phyloP scores from a whole-genome alignment of 1,140 invertebrate genomes.

The Drosophila sulfurigaster region DNA sequence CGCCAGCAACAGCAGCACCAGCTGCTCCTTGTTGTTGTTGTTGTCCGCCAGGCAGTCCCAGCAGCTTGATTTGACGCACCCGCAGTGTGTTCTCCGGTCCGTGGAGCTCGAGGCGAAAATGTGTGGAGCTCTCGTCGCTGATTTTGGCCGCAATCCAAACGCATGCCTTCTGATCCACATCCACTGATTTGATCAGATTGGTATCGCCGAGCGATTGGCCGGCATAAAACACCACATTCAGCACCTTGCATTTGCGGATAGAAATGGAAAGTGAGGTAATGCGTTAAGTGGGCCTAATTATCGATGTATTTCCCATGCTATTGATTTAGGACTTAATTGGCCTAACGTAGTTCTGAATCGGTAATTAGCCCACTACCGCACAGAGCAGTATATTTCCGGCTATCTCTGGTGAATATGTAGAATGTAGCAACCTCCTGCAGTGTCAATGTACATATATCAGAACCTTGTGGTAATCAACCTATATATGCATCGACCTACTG shows the following conservation, averaged over 20 bases:
- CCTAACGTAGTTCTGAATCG: too few species aligned
- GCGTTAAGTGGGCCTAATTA: too few species aligned
- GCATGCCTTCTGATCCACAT: conserved; percentile 91
- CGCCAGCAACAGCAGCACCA: not conserved
- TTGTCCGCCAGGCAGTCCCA: conserved; percentile 64
- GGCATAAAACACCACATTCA: conserved; percentile 92
- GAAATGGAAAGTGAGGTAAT: not conserved
- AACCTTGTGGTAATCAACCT: accelerated
- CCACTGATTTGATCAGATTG: conserved; percentile 91
- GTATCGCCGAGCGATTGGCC: conserved; percentile 93
- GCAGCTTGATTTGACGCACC: conserved; percentile 91
- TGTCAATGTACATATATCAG: too few species aligned
- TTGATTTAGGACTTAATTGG: too few species aligned
- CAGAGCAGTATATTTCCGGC: too few species aligned
- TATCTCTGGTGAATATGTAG: too few species aligned
- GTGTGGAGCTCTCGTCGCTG: conserved; percentile 84
- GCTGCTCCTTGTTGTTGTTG: not conserved
- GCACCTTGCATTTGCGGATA: conserved; percentile 93
- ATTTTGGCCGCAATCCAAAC: conserved; percentile 95
- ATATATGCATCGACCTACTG: too few species aligned
- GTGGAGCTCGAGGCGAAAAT: conserved; percentile 93
- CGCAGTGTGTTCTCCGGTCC: conserved; percentile 96
- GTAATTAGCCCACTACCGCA: too few species aligned
- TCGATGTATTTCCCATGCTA: too few species aligned
- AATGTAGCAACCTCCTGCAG: too few species aligned